Evolutionary conservation across 2,113 vertebrate genomes (phyloP), one percentile per base, ranked within the genome.

Genomic region (Zosterops borbonicus): DNA sequence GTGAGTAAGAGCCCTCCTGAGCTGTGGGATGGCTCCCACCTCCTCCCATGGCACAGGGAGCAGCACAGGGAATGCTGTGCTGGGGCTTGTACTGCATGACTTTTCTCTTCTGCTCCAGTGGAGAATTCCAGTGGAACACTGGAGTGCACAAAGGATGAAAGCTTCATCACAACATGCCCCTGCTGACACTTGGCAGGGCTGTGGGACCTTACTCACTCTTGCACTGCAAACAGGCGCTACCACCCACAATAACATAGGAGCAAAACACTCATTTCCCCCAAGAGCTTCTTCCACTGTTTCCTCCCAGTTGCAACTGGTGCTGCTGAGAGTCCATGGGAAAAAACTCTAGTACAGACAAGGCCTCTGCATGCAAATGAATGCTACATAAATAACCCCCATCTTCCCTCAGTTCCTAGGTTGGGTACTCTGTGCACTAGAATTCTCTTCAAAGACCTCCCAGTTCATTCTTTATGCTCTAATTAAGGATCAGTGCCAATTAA

Each of bases 401-500:
- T 94, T 91, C 52, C 67, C 91, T 93, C 92, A 53, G 90, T 75
- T 86, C 93, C 69, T 94, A 96, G 83, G 93, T 93, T 96, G 93
- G 84, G 93, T 95, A 78, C 83, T 93, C 86, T 65, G 33, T 93
- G 94, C 94, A 62, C 88, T 56, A 90, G 94, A 93, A 95, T 70
- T 92, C 96, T 83, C 88, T 70, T 95, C 95, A 96, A 95, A 97
- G 93, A 94, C 92, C 94, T 97, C 91, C 96, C 95, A 97, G 95
- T 95, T 95, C 95, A 96, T 81, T 96, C 93, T 95, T 96, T 95
- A 94, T 96, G 92, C 92, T 90, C 88, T 95, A 95, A 96, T 94
- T 95, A 96, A 96, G 94, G 95, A 95, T 58, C 94, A 84, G 92
- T 93, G 96, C 96, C 94, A 96, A 96, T 96, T 96, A 96, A 96